Base-by-base conservation (phyloP, 2,113 vertebrate species). In the Peromyscus maniculatus region DNA sequence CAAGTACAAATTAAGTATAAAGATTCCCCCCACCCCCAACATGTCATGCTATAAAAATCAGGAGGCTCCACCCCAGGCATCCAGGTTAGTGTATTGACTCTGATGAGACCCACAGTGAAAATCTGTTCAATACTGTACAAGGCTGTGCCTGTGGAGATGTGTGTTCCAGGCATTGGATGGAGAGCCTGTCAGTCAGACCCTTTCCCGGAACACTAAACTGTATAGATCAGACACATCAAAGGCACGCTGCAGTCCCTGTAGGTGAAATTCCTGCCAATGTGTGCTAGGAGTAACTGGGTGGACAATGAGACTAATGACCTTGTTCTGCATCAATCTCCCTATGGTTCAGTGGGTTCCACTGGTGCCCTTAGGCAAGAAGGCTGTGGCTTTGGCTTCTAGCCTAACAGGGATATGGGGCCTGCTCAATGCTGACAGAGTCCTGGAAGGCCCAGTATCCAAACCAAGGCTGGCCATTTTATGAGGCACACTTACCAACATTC, bases 151-250 rank as follows among this genome's bases (percentile, higher is more conserved):
- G 24, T 66, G 52, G 43, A 26, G 62, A 86, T 66, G 86, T 36
- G 83, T 92, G 92, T 97, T 95, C 83, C 87, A 90, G 74, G 78
- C 39, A 43, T n/a, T 96, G 90, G 94, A 59, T 88, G 79, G 26
- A n/a, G 24, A 77, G 43, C 71, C 93, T 92, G 92, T 87, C 94
- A 80, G 8, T 90, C 93, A 93, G 91, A 91, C 83, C 17, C 72
- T 90, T 97, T 96, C 89, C 94, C 46, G 21, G 75, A 96, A 89
- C 79, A 95, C 96, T 72, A 87, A 94, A 91, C 93, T 57, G 91
- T 91, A 90, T 77, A 89, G 95, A 92, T 96, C 59, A 80, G 31
- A 94, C 84, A 98, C 96, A 93, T 98, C 96, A 98, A 97, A 98
- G 96, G 90, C 91, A 94, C 39, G 31, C 90, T 93, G 80, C 59